Conservation (phyloP, 2,797 vertebrate genomes). For the Adelosebastes latens region DNA sequence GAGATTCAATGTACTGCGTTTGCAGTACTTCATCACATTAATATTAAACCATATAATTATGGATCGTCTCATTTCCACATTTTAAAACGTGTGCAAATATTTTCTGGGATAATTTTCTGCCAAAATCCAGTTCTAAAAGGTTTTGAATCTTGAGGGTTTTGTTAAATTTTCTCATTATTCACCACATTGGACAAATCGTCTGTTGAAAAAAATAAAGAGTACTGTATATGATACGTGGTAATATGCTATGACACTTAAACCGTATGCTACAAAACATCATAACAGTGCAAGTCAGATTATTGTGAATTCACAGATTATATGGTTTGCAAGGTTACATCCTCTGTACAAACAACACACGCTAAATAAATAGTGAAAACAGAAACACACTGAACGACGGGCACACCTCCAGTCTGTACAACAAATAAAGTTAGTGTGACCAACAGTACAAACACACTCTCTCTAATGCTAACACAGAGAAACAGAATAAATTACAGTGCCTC, state of each 20-base stretch:
- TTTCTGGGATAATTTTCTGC: constrained; percentile 82
- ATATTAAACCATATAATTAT: constrained; percentile 57
- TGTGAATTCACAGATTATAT: constrained; percentile 36
- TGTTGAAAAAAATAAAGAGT: not conserved
- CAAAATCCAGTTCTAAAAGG: constrained; percentile 85
- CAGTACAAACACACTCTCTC: constrained; percentile 30
- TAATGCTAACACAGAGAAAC: constrained; percentile 39
- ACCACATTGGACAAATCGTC: not conserved
- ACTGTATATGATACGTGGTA: constrained; percentile 3
- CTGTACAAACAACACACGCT: constrained; percentile 62
- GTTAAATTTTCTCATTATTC: constrained; percentile 65
- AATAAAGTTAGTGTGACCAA: constrained; percentile 42
- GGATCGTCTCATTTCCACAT: constrained; percentile 34
- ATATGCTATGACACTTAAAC: constrained; percentile 33
- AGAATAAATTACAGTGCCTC: constrained; percentile 45
- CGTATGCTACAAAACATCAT: constrained; percentile 29
- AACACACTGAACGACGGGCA: constrained; percentile 19
- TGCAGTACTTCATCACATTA: constrained; percentile 14
- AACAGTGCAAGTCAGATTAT: constrained; percentile 48
- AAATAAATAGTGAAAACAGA: constrained; percentile 58
- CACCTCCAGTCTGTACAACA: constrained; percentile 66
- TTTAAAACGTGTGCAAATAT: constrained; percentile 80
- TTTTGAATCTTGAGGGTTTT: constrained; percentile 85
- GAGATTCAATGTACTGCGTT: constrained; percentile 75
- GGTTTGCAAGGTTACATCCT: constrained; percentile 42